These are phyloP conservation scores for Aplidium turbinatum DNA, from an alignment of 23 tunicate genomes.

Conservation along the genomic window DNA sequence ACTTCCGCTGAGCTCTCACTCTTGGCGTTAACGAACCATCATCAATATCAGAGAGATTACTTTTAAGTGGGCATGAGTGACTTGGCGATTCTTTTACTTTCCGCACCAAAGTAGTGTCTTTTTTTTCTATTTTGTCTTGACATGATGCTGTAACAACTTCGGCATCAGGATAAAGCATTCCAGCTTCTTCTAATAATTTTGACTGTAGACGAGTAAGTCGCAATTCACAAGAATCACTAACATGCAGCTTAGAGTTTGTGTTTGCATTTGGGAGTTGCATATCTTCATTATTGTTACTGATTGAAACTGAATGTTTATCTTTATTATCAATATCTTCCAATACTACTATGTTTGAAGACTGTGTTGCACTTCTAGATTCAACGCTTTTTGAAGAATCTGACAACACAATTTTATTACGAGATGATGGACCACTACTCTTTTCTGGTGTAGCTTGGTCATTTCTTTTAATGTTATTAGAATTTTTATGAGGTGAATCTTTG, in stretches of 20 bases:
- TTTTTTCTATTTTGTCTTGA: background rate
- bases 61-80: background rate
- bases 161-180: conserved; percentile 33
- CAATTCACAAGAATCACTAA: conserved; percentile 17
- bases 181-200: conserved; percentile 59
- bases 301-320: background rate
- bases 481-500: conserved; percentile 24
- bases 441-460: background rate
- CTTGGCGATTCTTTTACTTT: background rate
- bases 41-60: conserved; percentile 9
- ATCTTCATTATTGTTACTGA: background rate
- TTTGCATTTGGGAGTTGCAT: background rate
- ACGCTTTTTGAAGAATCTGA: background rate
- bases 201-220: conserved; percentile 58
- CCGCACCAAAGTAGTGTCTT: background rate
- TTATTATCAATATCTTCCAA: background rate
- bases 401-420: too few species aligned
- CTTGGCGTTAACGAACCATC: conserved; percentile 10
- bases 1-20: conserved; percentile 73
- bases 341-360: too few species aligned
- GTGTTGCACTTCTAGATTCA: background rate
- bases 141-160: background rate
- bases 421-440: too few species aligned
- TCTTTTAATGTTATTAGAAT: background rate
- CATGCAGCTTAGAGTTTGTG: background rate